Evolutionary conservation across 53 echinoderm and acorn worm species (phyloP), one percentile per base, ranked within the genome.

Genomic region (Glandiceps talaboti): DNA sequence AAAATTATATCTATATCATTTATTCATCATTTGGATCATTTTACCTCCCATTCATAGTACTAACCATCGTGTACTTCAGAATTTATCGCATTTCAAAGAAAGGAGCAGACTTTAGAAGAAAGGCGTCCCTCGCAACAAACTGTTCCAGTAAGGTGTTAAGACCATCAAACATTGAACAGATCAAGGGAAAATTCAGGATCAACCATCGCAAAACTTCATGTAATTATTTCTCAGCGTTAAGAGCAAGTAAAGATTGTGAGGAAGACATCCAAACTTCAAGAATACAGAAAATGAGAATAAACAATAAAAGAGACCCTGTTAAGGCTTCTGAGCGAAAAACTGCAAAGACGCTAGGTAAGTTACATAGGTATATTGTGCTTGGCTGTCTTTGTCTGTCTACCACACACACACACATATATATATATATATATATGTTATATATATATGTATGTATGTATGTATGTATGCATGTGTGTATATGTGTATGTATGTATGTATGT

Each of bases 281-380:
- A 20, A 6, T 45, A 20, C 20, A 20, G 6, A 45, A 45, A 20
- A 45, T 45, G 64, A 45, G 64, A 45, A 45, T 45, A 12, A 6
- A 12, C 6, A 45, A 45, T 45, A 45, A 45, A 45, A 12, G 6
- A 20, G 64, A 45, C 20, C 64, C 64, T 20, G 20, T 45, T 20
- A 45, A 45, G 20, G 64, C 73, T 30, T 76, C 81, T 0, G 85
- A 92, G 73, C 80, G 84, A 28, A 92, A 92, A 73, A 92, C 92
- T 27, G 92, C 87, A 14, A 92, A 92, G 80, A 92, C 92, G 14
- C 75, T 92, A 10, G 92, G 92, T 92, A 83, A 92, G 92, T 80
- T 45, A 45, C 64, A 45, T 45, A 45, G 64, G 20, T 45, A 45
- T 20, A n/a, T n/a, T n/a, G 64, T 45, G 20, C 64, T 12, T 45